phyloP scores from a whole-genome alignment of 2,888 invertebrate species.

The Ophion ventricosus region DNA sequence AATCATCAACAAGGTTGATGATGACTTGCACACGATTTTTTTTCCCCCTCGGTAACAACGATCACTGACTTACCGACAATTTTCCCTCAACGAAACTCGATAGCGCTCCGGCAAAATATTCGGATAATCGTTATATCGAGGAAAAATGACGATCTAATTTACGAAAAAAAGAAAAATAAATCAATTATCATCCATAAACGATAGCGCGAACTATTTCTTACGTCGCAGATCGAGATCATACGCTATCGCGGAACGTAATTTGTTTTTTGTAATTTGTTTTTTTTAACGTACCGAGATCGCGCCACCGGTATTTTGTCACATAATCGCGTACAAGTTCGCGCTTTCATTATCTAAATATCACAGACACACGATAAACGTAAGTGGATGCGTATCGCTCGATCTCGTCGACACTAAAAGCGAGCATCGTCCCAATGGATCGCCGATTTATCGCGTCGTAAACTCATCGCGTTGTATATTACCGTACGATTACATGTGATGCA shows the following conservation, averaged over 20 bases:
- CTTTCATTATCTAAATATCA: background rate
- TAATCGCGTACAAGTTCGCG: background rate
- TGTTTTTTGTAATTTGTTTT: background rate
- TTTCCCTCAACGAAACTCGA: background rate
- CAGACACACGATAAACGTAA: background rate
- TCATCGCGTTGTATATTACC: slow-evolving; percentile 8
- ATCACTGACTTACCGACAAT: slow-evolving; percentile 13
- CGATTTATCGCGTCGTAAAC: slow-evolving; percentile 23
- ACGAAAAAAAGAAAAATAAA: background rate
- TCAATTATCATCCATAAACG: background rate
- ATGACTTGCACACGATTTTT: background rate
- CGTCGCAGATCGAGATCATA: background rate
- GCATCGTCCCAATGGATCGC: slow-evolving; percentile 6
- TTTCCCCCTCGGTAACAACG: slow-evolving; percentile 1
- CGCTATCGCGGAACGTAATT: background rate
- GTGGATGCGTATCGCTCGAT: background rate
- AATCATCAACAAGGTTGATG: background rate
- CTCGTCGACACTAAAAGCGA: background rate
- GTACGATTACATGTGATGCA: background rate
- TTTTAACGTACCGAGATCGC: background rate
- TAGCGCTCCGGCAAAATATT: background rate
- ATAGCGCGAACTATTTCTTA: background rate
- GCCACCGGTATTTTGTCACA: background rate
- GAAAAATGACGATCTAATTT: background rate
- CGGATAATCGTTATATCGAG: background rate